phyloP scores from a whole-genome alignment of 2,797 vertebrate genomes.

The Phoeniculus purpureus region DNA sequence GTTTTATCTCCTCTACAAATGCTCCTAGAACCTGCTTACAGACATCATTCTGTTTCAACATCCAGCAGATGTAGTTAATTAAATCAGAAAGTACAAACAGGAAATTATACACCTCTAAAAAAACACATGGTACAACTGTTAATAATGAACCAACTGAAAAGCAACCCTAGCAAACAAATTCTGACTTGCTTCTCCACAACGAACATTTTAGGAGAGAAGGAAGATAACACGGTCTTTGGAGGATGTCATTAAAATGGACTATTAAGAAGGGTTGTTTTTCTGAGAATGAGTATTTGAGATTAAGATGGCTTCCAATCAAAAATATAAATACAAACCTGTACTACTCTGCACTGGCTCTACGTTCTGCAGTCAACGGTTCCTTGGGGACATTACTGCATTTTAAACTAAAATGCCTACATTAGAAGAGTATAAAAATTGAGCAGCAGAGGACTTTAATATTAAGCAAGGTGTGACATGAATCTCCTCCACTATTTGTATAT shows the following conservation, averaged over 20 bases:
- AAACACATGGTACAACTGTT: slow-evolving; percentile 38
- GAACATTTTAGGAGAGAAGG: not conserved
- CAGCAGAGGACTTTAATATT: not conserved
- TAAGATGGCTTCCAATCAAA: not conserved
- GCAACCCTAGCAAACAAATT: slow-evolving; percentile 16
- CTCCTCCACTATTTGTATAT: not conserved
- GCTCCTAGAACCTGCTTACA: not conserved
- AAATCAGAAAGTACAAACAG: slow-evolving; percentile 48
- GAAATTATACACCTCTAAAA: slow-evolving; percentile 42
- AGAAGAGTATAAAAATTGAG: not conserved
- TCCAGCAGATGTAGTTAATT: slow-evolving; percentile 49
- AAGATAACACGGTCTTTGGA: not conserved
- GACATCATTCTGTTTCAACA: not conserved
- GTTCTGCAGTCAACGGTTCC: not conserved
- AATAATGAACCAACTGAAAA: slow-evolving; percentile 39
- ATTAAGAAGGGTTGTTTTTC: not conserved
- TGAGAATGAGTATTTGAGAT: not conserved
- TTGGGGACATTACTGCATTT: not conserved
- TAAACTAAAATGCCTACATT: not conserved
- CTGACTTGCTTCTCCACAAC: not conserved
- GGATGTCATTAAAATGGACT: not conserved
- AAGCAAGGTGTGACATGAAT: not conserved
- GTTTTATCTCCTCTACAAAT: not conserved
- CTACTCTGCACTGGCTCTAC: not conserved
- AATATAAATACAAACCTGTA: not conserved